Evolutionary conservation across 2,888 invertebrate species (phyloP).

Genomic region (Saturnia pavonia): DNA sequence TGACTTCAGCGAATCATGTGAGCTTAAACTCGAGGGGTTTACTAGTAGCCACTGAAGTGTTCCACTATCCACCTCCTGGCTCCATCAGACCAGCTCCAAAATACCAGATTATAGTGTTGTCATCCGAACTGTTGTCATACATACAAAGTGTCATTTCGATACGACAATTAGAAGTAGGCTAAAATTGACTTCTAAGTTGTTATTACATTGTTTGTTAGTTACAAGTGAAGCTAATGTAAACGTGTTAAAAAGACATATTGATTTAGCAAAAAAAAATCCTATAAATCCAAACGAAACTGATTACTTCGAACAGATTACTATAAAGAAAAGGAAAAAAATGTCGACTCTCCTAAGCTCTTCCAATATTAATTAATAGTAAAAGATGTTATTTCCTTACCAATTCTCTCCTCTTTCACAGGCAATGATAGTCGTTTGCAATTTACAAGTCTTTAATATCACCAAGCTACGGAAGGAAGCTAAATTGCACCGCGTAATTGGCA

Average conservation of each 20-base stretch:
- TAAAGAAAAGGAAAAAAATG: background rate
- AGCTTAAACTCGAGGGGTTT: no score
- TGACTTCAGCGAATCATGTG: no score
- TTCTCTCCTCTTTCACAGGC: slow-evolving; percentile 19
- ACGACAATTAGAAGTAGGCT: no score
- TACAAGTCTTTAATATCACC: slow-evolving; percentile 36
- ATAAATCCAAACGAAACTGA: background rate
- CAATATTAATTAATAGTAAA: slow-evolving; percentile 16
- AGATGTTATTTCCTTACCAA: slow-evolving; percentile 29
- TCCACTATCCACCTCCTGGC: no score
- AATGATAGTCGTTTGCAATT: slow-evolving; percentile 25
- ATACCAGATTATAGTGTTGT: no score
- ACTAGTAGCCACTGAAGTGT: no score
- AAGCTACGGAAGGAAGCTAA: slow-evolving; percentile 29
- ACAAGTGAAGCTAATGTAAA: no score
- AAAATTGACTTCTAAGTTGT: no score
- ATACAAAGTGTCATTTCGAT: no score
- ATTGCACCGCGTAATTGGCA: slow-evolving; percentile 35
- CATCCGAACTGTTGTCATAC: no score
- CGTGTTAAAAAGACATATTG: background rate
- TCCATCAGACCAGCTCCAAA: no score
- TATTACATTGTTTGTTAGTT: no score
- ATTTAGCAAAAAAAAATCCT: background rate
- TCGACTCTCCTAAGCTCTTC: background rate
- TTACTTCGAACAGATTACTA: background rate